Evolutionary conservation across 2,113 vertebrate genomes (phyloP), one percentile per base, ranked within the genome.

Genomic region (Salvelinus namaycush): DNA sequence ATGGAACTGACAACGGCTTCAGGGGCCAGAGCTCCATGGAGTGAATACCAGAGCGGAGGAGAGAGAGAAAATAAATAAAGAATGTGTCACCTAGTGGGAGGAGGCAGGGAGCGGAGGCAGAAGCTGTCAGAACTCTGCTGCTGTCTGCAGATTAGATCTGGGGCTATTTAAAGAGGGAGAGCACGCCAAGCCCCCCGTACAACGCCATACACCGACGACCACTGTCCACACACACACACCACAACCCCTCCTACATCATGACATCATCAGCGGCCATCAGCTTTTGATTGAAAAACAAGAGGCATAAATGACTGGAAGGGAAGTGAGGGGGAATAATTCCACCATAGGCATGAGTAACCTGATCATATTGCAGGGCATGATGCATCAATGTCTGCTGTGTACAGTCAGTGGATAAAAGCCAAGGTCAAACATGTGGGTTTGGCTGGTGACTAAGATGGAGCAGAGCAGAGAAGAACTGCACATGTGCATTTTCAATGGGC

Each of bases 71-170:
- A 49, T 59, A 83, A 83, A 81, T 74, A 83, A 77, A 93, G 82
- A 92, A 91, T 87, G 86, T 92, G 90, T 90, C 91, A 92, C 87
- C 88, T 89, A 89, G 87, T 89, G 86, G 88, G 89, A 90, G 91
- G 88, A 92, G 88, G 80, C 78, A 90, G 82, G 69, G 75, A 88
- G 88, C 82, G 73, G 75, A 88, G 88, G 91, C 87, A 87, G 82
- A 79, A 91, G 90, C 91, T 93, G 91, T 93, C 92, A 93, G 90
- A 91, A 91, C 87, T 91, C 80, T 89, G 80, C 88, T 92, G 91
- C 87, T 93, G 90, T 92, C 92, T 91, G 90, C 88, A 92, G 90
- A 93, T 93, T 91, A 90, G 86, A 93, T 93, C 89, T 87, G 78
- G 78, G 86, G 90, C 90, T 91, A 93, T 93, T 92, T 92, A 91